A percentile compares a stretch with the other conserved stretches of the same genome.
Conservation (phyloP, 2,797 vertebrate genomes). For the Myotis findleyi region DNA sequence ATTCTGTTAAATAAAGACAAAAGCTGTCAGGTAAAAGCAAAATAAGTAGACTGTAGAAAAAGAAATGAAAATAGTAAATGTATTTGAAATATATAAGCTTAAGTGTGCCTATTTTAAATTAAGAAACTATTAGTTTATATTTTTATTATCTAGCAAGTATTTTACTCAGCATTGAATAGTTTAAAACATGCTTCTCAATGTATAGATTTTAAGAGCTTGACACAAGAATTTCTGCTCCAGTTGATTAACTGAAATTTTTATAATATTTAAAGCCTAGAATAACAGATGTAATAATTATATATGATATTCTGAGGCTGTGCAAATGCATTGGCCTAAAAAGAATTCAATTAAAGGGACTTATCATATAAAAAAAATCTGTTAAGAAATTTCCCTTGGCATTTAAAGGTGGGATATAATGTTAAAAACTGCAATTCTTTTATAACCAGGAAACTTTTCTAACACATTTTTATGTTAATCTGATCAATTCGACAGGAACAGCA, state of each 20-base stretch:
- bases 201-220: not conserved
- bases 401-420: not conserved
- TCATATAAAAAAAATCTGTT: not conserved
- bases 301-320: not conserved
- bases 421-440: not conserved
- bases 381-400: not conserved
- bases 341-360: not conserved
- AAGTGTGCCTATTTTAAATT: not conserved
- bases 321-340: not conserved
- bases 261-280: not conserved
- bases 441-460: not conserved
- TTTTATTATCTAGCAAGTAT: not conserved
- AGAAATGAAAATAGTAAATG: not conserved
- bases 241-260: not conserved
- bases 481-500: not conserved
- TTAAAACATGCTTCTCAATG: not conserved
- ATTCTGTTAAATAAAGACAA: not conserved
- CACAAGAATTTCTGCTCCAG: not conserved
- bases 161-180: not conserved
- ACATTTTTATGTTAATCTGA: not conserved
- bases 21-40: not conserved
- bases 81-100: not conserved
- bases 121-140: not conserved
- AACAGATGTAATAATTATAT: not conserved
- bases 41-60: not conserved